A percentile compares a stretch with the other conserved stretches of the same genome.
Conservation (phyloP, 1,140 invertebrate species). For the Pygmarrhopalites habei region DNA sequence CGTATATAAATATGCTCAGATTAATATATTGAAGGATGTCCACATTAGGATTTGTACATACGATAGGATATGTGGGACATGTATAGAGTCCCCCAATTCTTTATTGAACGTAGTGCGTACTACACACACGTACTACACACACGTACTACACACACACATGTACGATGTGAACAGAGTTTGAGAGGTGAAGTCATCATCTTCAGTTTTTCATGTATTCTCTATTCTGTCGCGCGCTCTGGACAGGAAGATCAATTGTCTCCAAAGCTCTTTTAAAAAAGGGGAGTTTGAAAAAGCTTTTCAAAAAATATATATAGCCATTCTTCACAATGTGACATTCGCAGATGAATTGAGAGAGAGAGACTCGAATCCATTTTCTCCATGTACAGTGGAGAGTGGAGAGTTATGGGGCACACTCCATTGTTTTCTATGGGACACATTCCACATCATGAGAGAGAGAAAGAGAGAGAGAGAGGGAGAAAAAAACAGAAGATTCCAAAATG, state of each 20-base stretch:
- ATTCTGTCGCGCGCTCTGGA: conserved; percentile 1
- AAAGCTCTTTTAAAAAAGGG: conserved; percentile 9
- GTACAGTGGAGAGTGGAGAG: too few species aligned
- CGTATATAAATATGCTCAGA: neutral
- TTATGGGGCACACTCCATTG: too few species aligned
- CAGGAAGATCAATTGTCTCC: conserved; percentile 14
- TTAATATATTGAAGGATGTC: neutral
- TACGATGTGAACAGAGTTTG: neutral
- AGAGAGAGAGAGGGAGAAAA: too few species aligned
- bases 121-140: neutral
- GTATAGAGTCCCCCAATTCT: neutral
- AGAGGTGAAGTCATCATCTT: conserved; percentile 1
- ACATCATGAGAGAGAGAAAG: too few species aligned
- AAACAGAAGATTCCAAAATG: too few species aligned
- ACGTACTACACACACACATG: neutral
- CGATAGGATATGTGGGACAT: neutral
- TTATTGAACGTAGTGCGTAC: neutral
- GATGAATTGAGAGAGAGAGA: conserved; percentile 3
- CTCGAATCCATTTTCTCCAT: neutral
- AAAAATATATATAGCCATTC: conserved; percentile 9
- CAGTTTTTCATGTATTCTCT: neutral
- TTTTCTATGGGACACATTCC: too few species aligned
- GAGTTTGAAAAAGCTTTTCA: conserved; percentile 9
- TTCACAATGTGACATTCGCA: conserved; percentile 17
- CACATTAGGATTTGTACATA: neutral